Percentiles rank a stretch among this genome's conserved stretches.
Evolutionary conservation across 2,888 invertebrate genomes (phyloP).

Genomic region (Drosophila koepferae): DNA sequence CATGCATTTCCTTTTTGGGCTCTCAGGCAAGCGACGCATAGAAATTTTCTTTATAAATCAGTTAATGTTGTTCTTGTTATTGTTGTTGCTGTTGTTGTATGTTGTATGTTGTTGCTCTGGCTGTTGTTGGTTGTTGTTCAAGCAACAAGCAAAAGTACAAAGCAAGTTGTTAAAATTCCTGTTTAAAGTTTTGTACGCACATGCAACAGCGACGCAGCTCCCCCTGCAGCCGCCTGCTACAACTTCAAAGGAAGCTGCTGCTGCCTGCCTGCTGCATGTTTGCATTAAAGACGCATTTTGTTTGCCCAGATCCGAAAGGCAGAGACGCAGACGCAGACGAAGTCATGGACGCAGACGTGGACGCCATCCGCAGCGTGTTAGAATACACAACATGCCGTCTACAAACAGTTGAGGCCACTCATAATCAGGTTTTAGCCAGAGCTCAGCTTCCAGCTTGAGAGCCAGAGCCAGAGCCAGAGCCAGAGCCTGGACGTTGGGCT

Average conservation of each 20-base stretch:
- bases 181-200: constrained; percentile 81
- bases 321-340: constrained; percentile 42
- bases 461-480: constrained; percentile 22
- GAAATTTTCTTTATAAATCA: constrained; percentile 79
- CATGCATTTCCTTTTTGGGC: constrained; percentile 79
- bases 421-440: constrained; percentile 76
- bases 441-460: constrained; percentile 21
- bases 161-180: constrained; percentile 81
- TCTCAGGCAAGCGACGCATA: constrained; percentile 60
- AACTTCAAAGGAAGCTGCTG: constrained; percentile 79
- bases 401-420: constrained; percentile 75
- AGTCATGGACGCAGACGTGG: constrained; percentile 30
- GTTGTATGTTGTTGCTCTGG: constrained; percentile 50
- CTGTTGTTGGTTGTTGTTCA: constrained; percentile 44
- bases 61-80: constrained; percentile 40
- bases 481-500: constrained; percentile 24
- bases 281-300: constrained; percentile 79
- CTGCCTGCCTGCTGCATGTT: constrained; percentile 69
- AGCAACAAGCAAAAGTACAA: constrained; percentile 73
- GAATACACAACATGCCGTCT: constrained; percentile 76
- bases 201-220: constrained; percentile 59
- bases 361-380: constrained; percentile 75
- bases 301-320: constrained; percentile 67
- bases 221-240: constrained; percentile 11
- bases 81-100: constrained; percentile 51